Percentiles rank a stretch among this genome's conserved stretches.
These are phyloP conservation scores for Drosophila littoralis DNA, from an alignment of 1,140 invertebrate species.

Conservation along the genomic window DNA sequence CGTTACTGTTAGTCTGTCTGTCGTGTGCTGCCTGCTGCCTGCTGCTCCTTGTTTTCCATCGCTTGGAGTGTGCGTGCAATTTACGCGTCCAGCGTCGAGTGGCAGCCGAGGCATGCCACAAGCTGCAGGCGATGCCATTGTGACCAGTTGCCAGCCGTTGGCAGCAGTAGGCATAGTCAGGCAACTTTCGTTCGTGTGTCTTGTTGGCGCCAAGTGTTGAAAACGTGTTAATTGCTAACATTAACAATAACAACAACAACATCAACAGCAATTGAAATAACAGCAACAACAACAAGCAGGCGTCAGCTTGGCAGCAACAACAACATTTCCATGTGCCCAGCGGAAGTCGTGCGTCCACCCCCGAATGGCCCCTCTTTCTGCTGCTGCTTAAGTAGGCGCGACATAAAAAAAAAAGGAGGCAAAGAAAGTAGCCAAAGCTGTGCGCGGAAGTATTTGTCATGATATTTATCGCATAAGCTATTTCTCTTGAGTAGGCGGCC, in stretches of 20 bases:
- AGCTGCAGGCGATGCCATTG: constrained; percentile 51
- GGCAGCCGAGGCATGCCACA: constrained; percentile 49
- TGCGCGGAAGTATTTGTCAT: constrained; percentile 73
- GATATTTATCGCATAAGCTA: constrained; percentile 80
- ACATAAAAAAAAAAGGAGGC: constrained; percentile 16
- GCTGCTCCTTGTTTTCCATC: constrained; percentile 19
- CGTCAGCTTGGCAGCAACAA: constrained; percentile 39
- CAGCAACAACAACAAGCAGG: constrained; percentile 3
- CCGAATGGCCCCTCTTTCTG: not conserved
- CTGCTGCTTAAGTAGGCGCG: constrained; percentile 25
- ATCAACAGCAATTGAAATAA: constrained; percentile 9
- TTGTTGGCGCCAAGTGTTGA: constrained; percentile 68
- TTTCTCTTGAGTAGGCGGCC: constrained; percentile 48
- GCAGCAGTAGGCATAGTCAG: constrained; percentile 32
- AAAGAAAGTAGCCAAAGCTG: constrained; percentile 36
- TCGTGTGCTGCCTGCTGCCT: not conserved
- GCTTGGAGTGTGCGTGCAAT: constrained; percentile 20
- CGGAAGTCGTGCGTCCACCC: constrained; percentile 52
- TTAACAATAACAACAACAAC: constrained; percentile 45
- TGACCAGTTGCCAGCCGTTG: constrained; percentile 38
- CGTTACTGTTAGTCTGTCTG: constrained; percentile 8
- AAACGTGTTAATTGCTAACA: constrained; percentile 79
- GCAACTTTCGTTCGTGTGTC: constrained; percentile 46
- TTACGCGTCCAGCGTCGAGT: constrained; percentile 58
- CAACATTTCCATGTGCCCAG: constrained; percentile 61